These are phyloP conservation scores for Ptychodera flava DNA, from an alignment of 35 echinoderm and acorn worm genomes.

Conservation along the genomic window DNA sequence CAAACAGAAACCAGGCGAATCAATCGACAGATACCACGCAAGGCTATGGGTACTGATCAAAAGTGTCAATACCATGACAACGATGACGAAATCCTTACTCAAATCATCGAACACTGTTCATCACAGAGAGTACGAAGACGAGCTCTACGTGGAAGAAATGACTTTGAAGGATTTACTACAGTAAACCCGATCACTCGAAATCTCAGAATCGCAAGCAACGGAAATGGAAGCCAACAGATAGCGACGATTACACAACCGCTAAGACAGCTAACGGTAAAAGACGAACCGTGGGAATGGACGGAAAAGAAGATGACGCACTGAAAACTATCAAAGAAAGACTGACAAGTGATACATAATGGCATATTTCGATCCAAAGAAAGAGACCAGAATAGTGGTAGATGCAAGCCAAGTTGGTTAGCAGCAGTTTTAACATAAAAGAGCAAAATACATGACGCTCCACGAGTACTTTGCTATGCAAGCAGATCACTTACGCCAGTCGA, in stretches of 20 bases:
- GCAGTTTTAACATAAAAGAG: background rate
- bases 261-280: conserved; percentile 5
- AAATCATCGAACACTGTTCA: no score
- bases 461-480: conserved; percentile 36
- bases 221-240: no score
- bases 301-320: background rate
- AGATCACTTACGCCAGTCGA: conserved; percentile 28
- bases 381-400: background rate
- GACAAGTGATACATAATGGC: background rate
- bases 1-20: no score
- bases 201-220: no score
- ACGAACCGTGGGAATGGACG: conserved; percentile 39
- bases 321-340: background rate
- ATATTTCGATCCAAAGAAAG: conserved; percentile 7
- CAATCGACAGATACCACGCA: no score
- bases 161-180: no score
- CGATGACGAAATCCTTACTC: no score
- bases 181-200: no score
- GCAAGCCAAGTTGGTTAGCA: conserved; percentile 1
- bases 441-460: background rate
- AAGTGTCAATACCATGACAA: no score
- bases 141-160: no score
- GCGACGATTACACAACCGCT: conserved; percentile 19
- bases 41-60: no score
- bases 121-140: no score